These are phyloP conservation scores for Trogon melanurus DNA, from an alignment of 2,113 vertebrate genomes.

Conservation along the genomic window DNA sequence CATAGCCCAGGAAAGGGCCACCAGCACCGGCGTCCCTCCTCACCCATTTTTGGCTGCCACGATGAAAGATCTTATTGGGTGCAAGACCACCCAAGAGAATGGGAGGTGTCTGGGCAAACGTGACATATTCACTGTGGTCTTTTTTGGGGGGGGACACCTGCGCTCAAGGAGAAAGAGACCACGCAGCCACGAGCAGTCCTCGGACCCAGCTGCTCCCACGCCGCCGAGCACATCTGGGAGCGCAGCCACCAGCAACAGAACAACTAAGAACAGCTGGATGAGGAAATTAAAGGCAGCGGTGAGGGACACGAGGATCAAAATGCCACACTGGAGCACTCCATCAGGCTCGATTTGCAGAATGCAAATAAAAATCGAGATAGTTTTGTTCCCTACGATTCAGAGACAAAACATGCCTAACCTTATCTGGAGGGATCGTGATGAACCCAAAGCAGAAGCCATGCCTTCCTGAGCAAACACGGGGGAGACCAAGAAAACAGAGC, in stretches of 20 bases:
- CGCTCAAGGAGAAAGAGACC: background rate
- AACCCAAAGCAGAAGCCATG: background rate
- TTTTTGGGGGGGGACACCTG: background rate
- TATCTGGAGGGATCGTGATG: background rate
- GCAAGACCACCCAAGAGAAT: background rate
- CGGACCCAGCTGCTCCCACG: background rate
- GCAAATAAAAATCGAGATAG: background rate
- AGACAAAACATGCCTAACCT: constrained; percentile 30
- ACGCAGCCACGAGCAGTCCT: fast-evolving
- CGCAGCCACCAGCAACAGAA: background rate
- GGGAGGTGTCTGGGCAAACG: fast-evolving
- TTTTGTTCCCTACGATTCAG: background rate
- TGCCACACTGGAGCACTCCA: background rate
- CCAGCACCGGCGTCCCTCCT: background rate
- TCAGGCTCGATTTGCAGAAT: background rate
- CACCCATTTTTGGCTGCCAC: background rate
- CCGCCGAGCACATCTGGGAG: constrained; percentile 9
- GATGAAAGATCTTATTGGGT: background rate
- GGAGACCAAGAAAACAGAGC: background rate
- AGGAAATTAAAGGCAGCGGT: background rate
- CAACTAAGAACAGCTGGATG: background rate
- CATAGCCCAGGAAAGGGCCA: background rate
- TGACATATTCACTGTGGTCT: fast-evolving
- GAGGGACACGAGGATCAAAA: background rate
- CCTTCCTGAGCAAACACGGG: background rate